Evolutionary conservation across 2,888 invertebrate genomes (phyloP), one percentile per base, ranked within the genome.

Genomic region (Cataglyphis cursor): DNA sequence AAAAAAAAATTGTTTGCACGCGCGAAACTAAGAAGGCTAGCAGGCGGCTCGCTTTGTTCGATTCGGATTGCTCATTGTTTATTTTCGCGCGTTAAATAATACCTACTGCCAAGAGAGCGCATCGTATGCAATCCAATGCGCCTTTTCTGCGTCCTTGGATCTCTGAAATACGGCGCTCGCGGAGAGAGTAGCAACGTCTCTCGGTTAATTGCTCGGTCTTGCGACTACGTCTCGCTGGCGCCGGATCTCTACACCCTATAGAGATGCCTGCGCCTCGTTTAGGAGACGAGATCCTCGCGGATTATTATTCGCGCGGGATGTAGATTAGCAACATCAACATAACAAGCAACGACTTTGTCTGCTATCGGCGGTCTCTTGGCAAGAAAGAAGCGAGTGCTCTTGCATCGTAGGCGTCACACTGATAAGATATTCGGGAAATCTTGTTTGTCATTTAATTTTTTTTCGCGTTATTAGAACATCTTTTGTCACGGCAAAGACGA

Each of bases 191-290:
- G 66, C 66, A 62, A 81, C 66, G 61, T 81, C 81, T 75, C 44
- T 44, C 31, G 61, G 81, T 84, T 84, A 84, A 84, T 84, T 84
- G 84, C 83, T 73, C 59, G 73, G 68, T 41, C 9, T 83, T 73
- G 66, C 83, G 73, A 31, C 73, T 74, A 81, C 65, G 83, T 66
- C 81, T 74, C 68, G 35, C 48, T 68, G 81, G 83, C 83, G 83
- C 81, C 83, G 41, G 61, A 73, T 73, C 54, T 66, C 18, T 31
- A 65, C 62, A 44, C 41, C 51, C 73, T 54, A 28, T 68, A 81
- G 70, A 78, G 62, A 78, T 82, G 61, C 12, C 18, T 51, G 51
- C 28, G 28, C 68, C 61, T 48, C 76, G 66, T 68, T 65, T 68
- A 51, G 35, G 61, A 48, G 48, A 12, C 68, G 61, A 38, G 76